Percentiles rank a stretch among this genome's conserved stretches.
Conservation (phyloP, 2,888 invertebrate species). For the Nomada flava region DNA sequence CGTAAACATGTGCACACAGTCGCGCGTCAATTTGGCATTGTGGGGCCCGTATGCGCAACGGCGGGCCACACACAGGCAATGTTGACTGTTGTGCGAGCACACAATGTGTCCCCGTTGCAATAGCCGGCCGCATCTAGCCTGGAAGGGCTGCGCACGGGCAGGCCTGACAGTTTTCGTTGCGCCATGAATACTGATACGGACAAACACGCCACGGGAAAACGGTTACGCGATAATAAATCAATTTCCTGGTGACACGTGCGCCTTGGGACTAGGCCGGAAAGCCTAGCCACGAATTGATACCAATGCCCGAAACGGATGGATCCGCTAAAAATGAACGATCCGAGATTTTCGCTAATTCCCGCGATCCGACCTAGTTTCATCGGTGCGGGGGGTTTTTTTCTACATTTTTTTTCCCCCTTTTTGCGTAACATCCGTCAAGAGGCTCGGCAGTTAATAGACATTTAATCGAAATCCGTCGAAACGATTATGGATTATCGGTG, state of each 20-base stretch:
- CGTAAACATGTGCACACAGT: conserved; percentile 17
- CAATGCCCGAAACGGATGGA: neutral
- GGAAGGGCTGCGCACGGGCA: conserved; percentile 46
- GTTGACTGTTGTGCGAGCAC: conserved; percentile 77
- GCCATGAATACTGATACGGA: conserved; percentile 61
- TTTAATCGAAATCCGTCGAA: conserved; percentile 47
- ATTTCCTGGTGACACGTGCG: conserved; percentile 45
- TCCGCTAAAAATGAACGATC: conserved; percentile 1
- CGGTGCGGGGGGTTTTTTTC: neutral
- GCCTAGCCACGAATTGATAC: neutral
- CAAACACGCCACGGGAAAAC: conserved; percentile 49
- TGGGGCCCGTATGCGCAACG: conserved; percentile 68
- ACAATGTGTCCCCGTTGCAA: conserved; percentile 72
- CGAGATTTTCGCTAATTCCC: neutral
- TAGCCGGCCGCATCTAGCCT: conserved; percentile 52
- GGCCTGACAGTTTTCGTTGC: conserved; percentile 65
- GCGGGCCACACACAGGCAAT: conserved; percentile 67
- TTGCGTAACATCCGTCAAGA: too few relatives aligned
- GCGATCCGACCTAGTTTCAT: conserved; percentile 1
- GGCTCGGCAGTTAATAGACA: conserved; percentile 41
- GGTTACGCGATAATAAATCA: conserved; percentile 66
- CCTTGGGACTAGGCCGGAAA: conserved; percentile 4
- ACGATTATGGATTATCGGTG: conserved; percentile 47
- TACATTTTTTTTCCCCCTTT: neutral
- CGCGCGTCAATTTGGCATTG: conserved; percentile 54